Base-by-base conservation (phyloP, 2,888 invertebrate genomes). In the Caradrina kadenii region DNA sequence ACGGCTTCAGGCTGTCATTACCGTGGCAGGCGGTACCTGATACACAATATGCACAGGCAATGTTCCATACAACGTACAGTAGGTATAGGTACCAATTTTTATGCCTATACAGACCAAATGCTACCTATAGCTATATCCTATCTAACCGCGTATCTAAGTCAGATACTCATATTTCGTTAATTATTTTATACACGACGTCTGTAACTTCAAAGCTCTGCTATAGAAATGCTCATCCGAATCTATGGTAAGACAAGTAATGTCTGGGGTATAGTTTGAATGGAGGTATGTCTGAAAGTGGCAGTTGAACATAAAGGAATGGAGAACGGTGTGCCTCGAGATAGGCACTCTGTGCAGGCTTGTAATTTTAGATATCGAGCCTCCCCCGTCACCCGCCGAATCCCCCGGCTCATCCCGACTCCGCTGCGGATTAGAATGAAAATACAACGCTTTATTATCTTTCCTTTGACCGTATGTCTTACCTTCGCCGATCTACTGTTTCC, bases 281-380 rank as follows among this genome's bases (percentile, higher is more conserved):
- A 90, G 89, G 89, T 88, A 87, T 90, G 89, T 91, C 93, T 94
- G 93, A 91, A 94, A 93, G 92, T 93, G 93, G 93, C 93, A 94
- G 93, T 88, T 93, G 87, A 92, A 91, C 91, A 92, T 93, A 93
- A 93, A 93, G 93, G 93, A 93, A 91, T 89, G 89, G 90, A 89
- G 90, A 90, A 89, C 88, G 91, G 88, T 90, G 90, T 91, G 89
- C 90, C 88, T 89, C 89, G 90, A 93, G 94, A 94, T 93, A 93
- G 94, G 93, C 91, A 92, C 93, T 93, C 92, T 91, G 90, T 89
- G 92, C 90, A 92, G 92, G 91, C 91, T 94, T 94, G 94, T 94
- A 94, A 95, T 95, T 94, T 95, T 93, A 94, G 93, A 94, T 95
- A 94, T 94, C 94, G 91, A 92, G 90, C 90, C 92, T 90, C 90